Evolutionary conservation across 2,113 vertebrate genomes (phyloP), one percentile per base, ranked within the genome.

Genomic region (Hypanus sabinus): DNA sequence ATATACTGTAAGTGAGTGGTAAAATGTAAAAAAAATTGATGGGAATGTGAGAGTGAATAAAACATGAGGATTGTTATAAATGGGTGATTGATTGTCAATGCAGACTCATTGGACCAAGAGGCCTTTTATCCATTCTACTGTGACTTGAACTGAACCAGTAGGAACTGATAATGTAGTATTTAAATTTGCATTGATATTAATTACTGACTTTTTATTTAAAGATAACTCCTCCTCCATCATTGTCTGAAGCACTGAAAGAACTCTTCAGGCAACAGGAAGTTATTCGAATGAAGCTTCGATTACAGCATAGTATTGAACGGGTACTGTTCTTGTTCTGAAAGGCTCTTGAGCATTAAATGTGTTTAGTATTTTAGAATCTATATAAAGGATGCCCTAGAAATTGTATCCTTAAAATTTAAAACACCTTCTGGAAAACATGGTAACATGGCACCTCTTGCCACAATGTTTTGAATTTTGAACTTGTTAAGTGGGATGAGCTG

Each of bases 231-330:
- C 99, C 99, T 94, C 99, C 99, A 0, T 99, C 99, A 0, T 95
- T 99, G 94, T 98, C 97, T 0, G 99, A 99, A 95, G 98, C 98
- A 55, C 97, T 99, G 95, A 99, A 99, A 95, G 99, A 99, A 94
- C 98, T 99, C 88, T 99, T 99, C 96, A 98, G 98, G 95, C 98
- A 99, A 77, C 99, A 99, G 90, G 99, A 99, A 96, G 97, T 99
- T 80, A 96, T 99, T 76, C 98, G 99, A n/a, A 99, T 99, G 98
- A 99, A 99, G 90, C 96, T 99, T 0, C 97, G 99, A 90, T 97
- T 99, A 57, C 99, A 99, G 81, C 99, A 99, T 97, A 99, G 98
- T 96, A 99, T 99, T 88, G 99, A 99, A 96, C 97, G 99, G 97
- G 99, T 99, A 95, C 36, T 22, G n/a, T 20, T 33, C 30, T 87